Evolutionary conservation across 2,888 invertebrate species (phyloP), one percentile per base, ranked within the genome.

Genomic region (Drosophila greeni): DNA sequence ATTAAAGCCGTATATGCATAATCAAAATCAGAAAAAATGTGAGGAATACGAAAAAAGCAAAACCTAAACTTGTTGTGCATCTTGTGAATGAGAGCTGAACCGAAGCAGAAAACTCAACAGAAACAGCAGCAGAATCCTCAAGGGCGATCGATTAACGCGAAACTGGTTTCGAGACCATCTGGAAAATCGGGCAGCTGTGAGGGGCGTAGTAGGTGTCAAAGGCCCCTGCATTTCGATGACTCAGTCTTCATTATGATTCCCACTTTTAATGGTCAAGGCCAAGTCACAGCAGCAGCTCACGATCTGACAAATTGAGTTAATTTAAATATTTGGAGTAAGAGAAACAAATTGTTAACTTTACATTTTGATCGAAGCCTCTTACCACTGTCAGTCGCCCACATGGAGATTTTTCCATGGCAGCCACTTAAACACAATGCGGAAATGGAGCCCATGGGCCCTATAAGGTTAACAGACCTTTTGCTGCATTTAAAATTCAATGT

Each of bases 221-320:
- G 75, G 66, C 65, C 43, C 49, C 34, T 45, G 65, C 65, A 43
- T 51, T 24, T 36, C 62, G 53, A 52, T 76, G 82, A 76, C 40
- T 74, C 75, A 78, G 51, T 24, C n/a, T n/a, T 51, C 9, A 40
- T 42, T 31, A 18, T 20, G 18, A 42, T 29, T 43, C 29, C 34
- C 20, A 23, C 18, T 36, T 34, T 26, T 23, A 34, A 43, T 42
- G 43, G 58, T 48, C 80, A 79, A 79, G 84, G 78, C 72, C 82
- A 68, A 72, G 59, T 62, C 16, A 47, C 61, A 73, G 48, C 61
- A 73, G 43, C 64, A 68, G 45, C 81, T 60, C 75, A 61, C 68
- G 77, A 66, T 23, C 68, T 68, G 77, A 84, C 82, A 79, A 84
- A 79, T 82, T 84, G 80, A 59, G 65, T 59, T 82, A 53, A 79